Base-by-base conservation (phyloP, 2,888 invertebrate genomes). In the Diplolepis rosae region DNA sequence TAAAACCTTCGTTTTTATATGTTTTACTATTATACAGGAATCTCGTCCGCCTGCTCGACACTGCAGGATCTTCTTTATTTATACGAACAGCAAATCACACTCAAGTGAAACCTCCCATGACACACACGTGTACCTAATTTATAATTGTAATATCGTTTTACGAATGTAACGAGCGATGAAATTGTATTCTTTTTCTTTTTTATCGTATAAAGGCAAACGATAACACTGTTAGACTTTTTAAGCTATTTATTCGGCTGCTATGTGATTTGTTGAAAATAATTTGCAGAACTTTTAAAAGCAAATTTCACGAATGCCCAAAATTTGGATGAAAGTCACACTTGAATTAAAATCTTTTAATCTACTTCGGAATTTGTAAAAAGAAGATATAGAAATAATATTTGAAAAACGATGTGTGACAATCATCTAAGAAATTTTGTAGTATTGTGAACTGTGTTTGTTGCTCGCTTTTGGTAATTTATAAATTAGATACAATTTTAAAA, bases 241-340 rank as follows among this genome's bases (percentile, higher is more conserved):
- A 83, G 77, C 77, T 82, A 82, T 83, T 83, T 80, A 83, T 84
- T 83, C 77, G 83, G 81, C 78, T 83, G 79, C 77, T 80, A 80
- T 83, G 81, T 83, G 80, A 84, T 82, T 80, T 77, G 79, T 83
- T 81, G 72, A 69, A 72, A 77, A 81, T 84, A 81, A 77, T 81
- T 82, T 80, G 79, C 48, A 66, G 27, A 66, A 66, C 48, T 66
- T 66, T 66, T 45, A 66, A 65, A 39, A 39, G 42, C 13, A 39
- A 48, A 51, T 15, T 22, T 66, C 28, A 66, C 22, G 32, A 61
- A 24, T 61, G 39, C 39, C 56, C 56, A 13, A 61, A 3, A 4
- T 39, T 61, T 61, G n/a, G 61, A 61, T 61, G 61, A 39, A 35
- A 39, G 61, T 27, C 61, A 61, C 24, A 39, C 39, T 27, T 7